These are phyloP conservation scores for Drosophila mettleri DNA, from an alignment of 2,888 invertebrate genomes.

Conservation along the genomic window DNA sequence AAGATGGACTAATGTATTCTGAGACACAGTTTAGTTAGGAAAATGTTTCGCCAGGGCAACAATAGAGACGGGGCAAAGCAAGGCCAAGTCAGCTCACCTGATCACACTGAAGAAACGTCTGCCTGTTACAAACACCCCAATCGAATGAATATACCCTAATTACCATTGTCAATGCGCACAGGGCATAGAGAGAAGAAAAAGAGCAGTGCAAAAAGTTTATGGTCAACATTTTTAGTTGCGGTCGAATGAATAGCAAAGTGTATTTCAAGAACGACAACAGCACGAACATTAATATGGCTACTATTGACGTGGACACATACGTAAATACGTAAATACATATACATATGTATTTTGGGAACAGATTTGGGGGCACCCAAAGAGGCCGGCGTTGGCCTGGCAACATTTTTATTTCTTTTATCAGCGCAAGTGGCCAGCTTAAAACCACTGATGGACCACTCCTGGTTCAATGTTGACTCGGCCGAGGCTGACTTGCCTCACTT, in stretches of 20 bases:
- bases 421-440: conserved; percentile 69
- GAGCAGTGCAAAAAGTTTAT: conserved; percentile 66
- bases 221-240: conserved; percentile 80
- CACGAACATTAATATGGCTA: conserved; percentile 54
- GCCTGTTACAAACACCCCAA: not conserved
- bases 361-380: conserved; percentile 1
- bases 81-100: too few species aligned
- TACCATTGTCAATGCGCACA: too few species aligned
- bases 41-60: too few species aligned
- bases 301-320: conserved; percentile 23
- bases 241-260: conserved; percentile 79
- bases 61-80: too few species aligned
- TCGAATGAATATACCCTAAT: not conserved
- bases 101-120: not conserved
- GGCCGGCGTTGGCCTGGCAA: conserved; percentile 48
- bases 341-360: not conserved
- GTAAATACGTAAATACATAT: not conserved
- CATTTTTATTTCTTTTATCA: conserved; percentile 62
- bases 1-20: too few species aligned
- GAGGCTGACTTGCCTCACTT: conserved; percentile 51
- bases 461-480: conserved; percentile 52
- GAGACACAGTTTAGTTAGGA: too few species aligned
- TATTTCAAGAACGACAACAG: conserved; percentile 64
- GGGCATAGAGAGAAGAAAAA: conserved; percentile 33
- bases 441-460: conserved; percentile 46